Conservation (phyloP, 2,797 vertebrate species). For the Helarctos malayanus region DNA sequence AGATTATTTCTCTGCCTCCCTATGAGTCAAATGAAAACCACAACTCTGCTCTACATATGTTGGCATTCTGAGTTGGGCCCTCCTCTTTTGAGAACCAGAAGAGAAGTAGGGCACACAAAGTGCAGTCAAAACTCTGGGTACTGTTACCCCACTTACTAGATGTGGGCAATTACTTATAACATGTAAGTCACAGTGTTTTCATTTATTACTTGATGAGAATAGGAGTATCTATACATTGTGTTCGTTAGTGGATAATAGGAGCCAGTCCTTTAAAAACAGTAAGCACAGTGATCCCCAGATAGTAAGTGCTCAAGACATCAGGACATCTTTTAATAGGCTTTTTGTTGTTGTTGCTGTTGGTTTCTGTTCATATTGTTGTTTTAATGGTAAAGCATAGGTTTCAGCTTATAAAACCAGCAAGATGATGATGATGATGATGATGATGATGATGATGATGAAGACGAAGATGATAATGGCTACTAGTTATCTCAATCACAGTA, state of each 20-base stretch:
- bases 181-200: accelerated
- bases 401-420: background rate
- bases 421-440: background rate
- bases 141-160: accelerated
- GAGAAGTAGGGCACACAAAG: accelerated
- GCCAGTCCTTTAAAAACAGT: background rate
- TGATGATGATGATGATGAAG: too few species aligned
- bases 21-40: background rate
- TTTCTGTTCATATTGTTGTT: background rate
- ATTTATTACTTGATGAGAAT: background rate
- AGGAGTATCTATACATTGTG: accelerated
- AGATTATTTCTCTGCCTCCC: background rate
- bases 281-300: background rate
- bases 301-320: background rate
- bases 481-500: background rate
- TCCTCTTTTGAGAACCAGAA: background rate
- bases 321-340: background rate
- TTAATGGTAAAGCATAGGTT: background rate
- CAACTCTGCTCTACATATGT: background rate
- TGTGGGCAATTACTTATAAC: background rate
- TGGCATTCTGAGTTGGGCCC: background rate
- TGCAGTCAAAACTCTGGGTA: background rate
- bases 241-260: background rate
- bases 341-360: background rate
- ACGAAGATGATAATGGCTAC: background rate